Base-by-base conservation (phyloP, 2,113 vertebrate species). In the Calyptommatus sinebrachiatus region DNA sequence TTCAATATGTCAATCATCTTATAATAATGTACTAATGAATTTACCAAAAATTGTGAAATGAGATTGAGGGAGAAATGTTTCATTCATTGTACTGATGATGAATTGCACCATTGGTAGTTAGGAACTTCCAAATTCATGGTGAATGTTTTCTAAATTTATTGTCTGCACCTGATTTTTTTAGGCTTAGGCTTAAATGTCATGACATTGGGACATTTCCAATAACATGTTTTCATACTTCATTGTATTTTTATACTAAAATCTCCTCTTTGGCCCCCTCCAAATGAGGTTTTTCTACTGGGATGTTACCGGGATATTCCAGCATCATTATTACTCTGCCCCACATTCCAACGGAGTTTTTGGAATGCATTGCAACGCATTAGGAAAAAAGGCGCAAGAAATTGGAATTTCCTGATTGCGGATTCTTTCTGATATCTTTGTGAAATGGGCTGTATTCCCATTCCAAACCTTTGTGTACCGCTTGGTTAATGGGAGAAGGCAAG, bases 171-270 rank as follows among this genome's bases (percentile, higher is more conserved):
- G 46, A 46, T 35, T 29, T 46, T 41, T 5, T 50, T 76, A 70
- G 11, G 7, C 62, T 70, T 46, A 22, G 53, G 57, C 24, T 28
- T 57, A 67, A 29, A 3, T 31, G 22, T 28, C n/a, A 62, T 24
- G 41, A 31, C 4, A 77, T 45, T 21, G 20, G 53, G 35, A 75
- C 11, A 71, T 21, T 46, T 14, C 48, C 35, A 48, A 71, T 29
- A 41, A 73, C 45, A 77, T 50, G 28, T 80, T 46, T 75, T 74
- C 80, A 45, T 31, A 62, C 16, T n/a, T 41, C 88, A 1, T 2
- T 35, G 72, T 35, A 88, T 84, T 12, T 21, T 29, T 62, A 46
- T 20, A 29, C 46, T 61, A 80, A 68, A 70, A 67, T 71, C 45
- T 28, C 48, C 28, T 61, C 29, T 73, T 41, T 41, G 35, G 3